Conservation (phyloP, 2,113 vertebrate genomes). For the Chlorocebus sabaeus region DNA sequence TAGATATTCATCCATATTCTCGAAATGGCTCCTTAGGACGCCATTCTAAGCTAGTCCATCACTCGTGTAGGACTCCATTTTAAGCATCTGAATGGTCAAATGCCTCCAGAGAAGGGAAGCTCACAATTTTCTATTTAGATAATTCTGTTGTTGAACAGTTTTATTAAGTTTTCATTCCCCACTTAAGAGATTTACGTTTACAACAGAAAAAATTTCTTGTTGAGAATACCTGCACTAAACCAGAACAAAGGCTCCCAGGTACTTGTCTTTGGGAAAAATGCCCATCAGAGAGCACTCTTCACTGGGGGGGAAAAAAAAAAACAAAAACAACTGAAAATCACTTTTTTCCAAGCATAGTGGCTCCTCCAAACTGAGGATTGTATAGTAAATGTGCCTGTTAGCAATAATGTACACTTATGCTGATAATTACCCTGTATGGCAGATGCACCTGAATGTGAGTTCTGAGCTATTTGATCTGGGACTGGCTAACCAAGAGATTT, state of each 20-base stretch:
- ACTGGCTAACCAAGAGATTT: too few relatives aligned
- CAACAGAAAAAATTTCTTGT: neutral
- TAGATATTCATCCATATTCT: neutral
- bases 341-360: neutral
- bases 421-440: too few relatives aligned
- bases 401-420: too few relatives aligned
- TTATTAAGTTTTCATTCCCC: neutral
- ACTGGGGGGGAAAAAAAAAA: rapidly evolving
- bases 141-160: neutral
- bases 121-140: neutral
- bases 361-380: neutral
- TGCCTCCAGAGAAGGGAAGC: neutral
- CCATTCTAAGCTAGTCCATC: neutral
- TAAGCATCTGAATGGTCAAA: neutral
- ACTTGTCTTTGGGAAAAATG: neutral
- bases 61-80: neutral
- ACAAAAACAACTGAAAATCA: neutral
- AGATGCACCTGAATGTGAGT: too few relatives aligned
- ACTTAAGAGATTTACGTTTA: neutral
- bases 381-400: too few relatives aligned
- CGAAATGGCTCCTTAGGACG: neutral
- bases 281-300: neutral
- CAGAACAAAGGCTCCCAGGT: neutral
- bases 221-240: neutral
- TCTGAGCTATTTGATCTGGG: too few relatives aligned